Percentiles rank a stretch among this genome's conserved stretches.
phyloP scores from a whole-genome alignment of 2,797 vertebrate genomes.

The Onychomys arenicola region DNA sequence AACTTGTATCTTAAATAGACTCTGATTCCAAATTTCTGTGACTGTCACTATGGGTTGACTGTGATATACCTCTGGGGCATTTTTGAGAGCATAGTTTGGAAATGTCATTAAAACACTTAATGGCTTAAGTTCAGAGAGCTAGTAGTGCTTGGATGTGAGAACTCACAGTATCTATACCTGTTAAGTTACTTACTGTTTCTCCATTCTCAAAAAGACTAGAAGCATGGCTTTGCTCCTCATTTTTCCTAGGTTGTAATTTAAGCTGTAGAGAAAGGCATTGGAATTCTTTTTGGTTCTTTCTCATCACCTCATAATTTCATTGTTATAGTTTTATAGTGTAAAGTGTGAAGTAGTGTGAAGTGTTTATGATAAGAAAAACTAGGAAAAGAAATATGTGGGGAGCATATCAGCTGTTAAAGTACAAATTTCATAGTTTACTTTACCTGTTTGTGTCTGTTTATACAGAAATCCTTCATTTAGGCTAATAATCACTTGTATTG shows the following conservation, averaged over 20 bases:
- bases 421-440: constrained; percentile 6
- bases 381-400: constrained; percentile 19
- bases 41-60: neutral
- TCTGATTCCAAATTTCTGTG: neutral
- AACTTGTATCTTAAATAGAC: neutral
- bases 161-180: neutral
- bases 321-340: neutral
- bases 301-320: constrained; percentile 20
- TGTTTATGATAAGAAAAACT: neutral
- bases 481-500: neutral
- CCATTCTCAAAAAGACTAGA: constrained; percentile 2
- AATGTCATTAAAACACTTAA: neutral
- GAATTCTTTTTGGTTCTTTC: constrained; percentile 39
- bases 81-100: constrained; percentile 10
- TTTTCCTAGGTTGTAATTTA: constrained; percentile 39
- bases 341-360: neutral
- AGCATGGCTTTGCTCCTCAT: neutral
- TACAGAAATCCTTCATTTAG: constrained; percentile 47
- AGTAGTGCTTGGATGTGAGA: neutral
- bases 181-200: neutral
- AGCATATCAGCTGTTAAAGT: constrained; percentile 8
- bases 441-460: constrained; percentile 17
- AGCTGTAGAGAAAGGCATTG: neutral
- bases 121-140: neutral
- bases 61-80: neutral